Conservation (phyloP, 37 sponge, comb jelly and placozoan species). For the Cladorhizidae sp. region DNA sequence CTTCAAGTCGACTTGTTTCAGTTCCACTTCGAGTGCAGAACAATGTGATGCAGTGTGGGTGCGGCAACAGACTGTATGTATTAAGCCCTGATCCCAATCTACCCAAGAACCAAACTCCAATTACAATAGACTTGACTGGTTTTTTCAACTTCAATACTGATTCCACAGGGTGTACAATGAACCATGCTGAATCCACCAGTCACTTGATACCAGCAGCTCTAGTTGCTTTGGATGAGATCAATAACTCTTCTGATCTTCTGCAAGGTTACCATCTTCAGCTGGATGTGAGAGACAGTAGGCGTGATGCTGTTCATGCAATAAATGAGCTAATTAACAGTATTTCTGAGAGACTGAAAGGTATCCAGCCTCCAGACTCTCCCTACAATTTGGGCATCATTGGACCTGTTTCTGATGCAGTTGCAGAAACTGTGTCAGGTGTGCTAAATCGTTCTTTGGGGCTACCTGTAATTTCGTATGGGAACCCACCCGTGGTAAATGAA, state of each 20-base stretch:
- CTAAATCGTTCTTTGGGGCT: background rate
- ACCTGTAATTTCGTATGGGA: slow-evolving; percentile 19
- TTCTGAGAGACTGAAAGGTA: background rate
- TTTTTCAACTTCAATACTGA: background rate
- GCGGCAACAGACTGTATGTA: background rate
- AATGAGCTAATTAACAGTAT: slow-evolving; percentile 5
- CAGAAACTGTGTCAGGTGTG: background rate
- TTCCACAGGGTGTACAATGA: background rate
- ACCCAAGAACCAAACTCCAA: background rate
- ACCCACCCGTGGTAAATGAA: background rate
- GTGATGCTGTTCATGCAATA: background rate
- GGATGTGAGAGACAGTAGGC: slow-evolving; percentile 6
- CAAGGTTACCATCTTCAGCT: slow-evolving; percentile 3
- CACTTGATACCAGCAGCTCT: slow-evolving; percentile 24
- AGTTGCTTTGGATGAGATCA: slow-evolving; percentile 26
- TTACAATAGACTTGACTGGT: background rate
- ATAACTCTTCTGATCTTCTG: background rate
- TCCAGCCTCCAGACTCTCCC: background rate
- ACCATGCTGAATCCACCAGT: background rate
- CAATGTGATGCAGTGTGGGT: background rate
- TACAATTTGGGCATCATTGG: slow-evolving; percentile 18
- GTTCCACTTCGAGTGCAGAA: background rate
- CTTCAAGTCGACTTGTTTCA: background rate
- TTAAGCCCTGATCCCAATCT: background rate
- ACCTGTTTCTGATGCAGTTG: slow-evolving; percentile 10